Evolutionary conservation across 2,113 vertebrate genomes (phyloP).

Genomic region (Damaliscus lunatus): DNA sequence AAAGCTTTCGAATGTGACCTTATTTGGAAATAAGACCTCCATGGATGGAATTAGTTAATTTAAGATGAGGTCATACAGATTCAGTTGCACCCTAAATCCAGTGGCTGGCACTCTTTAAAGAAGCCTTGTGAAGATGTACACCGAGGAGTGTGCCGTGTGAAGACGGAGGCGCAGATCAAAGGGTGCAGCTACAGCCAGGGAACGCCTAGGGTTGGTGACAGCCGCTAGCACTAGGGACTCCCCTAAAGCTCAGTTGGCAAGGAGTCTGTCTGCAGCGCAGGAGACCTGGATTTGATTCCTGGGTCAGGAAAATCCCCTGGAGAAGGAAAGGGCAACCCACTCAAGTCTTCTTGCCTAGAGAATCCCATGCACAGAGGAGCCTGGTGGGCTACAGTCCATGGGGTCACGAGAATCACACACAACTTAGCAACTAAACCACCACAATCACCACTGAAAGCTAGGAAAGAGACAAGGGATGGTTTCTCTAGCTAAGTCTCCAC

Average conservation of each 20-base stretch:
- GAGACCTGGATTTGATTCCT: neutral
- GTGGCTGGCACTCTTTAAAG: neutral
- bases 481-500: neutral
- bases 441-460: neutral
- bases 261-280: neutral
- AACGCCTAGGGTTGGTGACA: accelerated
- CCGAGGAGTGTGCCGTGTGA: accelerated
- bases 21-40: neutral
- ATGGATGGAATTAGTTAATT: neutral
- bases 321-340: neutral
- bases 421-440: neutral
- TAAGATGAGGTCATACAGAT: neutral
- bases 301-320: neutral
- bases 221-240: neutral
- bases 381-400: neutral
- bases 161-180: neutral
- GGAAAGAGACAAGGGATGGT: neutral
- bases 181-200: neutral
- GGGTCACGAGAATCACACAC: neutral
- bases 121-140: neutral
- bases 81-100: neutral
- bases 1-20: neutral
- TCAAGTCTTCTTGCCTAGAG: neutral
- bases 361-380: neutral
- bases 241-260: accelerated